phyloP scores from a whole-genome alignment of 2,797 vertebrate genomes.

The Sylvilagus floridanus region DNA sequence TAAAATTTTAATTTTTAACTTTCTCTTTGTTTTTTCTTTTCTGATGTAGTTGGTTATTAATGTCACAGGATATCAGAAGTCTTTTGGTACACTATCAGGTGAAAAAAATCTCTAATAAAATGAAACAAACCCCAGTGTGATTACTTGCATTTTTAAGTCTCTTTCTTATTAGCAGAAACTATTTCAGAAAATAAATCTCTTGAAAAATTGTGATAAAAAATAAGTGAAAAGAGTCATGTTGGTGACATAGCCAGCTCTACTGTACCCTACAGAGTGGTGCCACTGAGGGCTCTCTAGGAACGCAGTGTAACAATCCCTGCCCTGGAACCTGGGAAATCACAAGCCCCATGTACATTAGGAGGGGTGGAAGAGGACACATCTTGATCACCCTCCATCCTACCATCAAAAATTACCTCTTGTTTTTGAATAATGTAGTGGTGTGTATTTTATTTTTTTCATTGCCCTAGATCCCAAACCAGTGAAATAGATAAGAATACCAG shows the following conservation, averaged over 20 bases:
- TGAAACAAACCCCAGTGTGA: neutral
- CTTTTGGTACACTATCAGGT: neutral
- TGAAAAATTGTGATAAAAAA: neutral
- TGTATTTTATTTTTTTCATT: neutral
- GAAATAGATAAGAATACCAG: neutral
- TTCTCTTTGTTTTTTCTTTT: neutral
- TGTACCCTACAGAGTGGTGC: neutral
- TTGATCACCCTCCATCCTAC: neutral
- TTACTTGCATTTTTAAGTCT: neutral
- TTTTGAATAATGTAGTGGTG: neutral
- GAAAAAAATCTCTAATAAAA: slow-evolving; percentile 34
- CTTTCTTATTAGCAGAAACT: slow-evolving; percentile 10
- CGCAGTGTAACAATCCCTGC: neutral
- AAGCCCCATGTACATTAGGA: neutral
- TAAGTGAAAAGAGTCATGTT: neutral
- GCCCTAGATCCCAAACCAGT: neutral
- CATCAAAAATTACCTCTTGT: neutral
- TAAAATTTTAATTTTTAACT: neutral
- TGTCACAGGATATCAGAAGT: neutral
- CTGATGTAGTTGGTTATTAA: neutral
- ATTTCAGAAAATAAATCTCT: slow-evolving; percentile 15
- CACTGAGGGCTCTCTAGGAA: neutral
- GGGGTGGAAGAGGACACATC: neutral
- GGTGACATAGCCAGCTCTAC: neutral
- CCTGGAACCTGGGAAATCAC: neutral